These are phyloP conservation scores for Meleagris gallopavo DNA, from an alignment of 2,113 vertebrate genomes.

Conservation along the genomic window DNA sequence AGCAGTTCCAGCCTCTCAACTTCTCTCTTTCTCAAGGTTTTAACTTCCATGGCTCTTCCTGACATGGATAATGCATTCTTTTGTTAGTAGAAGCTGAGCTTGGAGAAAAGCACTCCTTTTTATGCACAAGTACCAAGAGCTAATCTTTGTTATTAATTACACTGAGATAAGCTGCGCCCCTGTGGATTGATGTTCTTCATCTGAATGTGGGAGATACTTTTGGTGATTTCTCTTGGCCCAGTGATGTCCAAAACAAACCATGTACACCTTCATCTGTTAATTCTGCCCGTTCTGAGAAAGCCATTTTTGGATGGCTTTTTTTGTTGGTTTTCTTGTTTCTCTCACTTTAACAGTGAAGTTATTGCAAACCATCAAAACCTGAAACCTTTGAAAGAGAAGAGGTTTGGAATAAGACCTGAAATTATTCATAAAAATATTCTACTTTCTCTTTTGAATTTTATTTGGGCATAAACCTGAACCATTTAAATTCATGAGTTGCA, in stretches of 20 bases:
- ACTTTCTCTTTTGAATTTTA: background rate
- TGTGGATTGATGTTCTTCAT: background rate
- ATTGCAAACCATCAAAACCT: background rate
- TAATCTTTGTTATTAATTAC: background rate
- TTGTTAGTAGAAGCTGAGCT: background rate
- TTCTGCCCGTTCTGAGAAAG: background rate
- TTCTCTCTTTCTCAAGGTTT: background rate
- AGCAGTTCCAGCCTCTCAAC: background rate
- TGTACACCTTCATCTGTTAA: background rate
- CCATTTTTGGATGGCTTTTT: rapidly evolving
- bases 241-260: background rate
- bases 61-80: background rate
- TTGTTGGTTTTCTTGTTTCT: background rate
- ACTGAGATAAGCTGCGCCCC: background rate
- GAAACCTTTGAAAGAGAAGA: background rate
- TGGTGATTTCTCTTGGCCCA: background rate
- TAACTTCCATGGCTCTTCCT: background rate
- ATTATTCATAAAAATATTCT: background rate
- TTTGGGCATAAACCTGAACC: background rate
- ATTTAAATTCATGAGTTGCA: background rate
- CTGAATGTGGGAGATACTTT: background rate
- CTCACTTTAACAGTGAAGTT: background rate
- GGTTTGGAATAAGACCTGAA: background rate
- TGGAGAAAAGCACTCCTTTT: background rate
- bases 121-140: background rate